Percentiles rank a stretch among this genome's conserved stretches.
Evolutionary conservation across 2,888 invertebrate species (phyloP).

Genomic region (Drosophila setosimentum): DNA sequence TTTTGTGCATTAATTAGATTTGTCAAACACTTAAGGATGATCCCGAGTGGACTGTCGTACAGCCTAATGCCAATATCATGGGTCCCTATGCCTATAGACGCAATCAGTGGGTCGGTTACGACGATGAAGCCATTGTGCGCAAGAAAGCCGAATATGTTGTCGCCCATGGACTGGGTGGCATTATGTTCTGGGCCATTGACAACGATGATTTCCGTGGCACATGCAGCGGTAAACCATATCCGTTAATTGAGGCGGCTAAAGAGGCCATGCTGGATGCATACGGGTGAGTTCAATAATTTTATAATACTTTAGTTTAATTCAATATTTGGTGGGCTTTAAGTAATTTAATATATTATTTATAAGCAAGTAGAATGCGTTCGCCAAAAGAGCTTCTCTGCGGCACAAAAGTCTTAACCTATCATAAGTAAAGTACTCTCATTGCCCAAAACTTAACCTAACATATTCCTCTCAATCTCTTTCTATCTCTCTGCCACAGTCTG

Average conservation of each 20-base stretch:
- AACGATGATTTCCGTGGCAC: conserved; percentile 97
- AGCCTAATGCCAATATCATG: conserved; percentile 93
- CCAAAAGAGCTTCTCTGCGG: not conserved
- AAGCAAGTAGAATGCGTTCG: not conserved
- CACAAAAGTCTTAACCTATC: not conserved
- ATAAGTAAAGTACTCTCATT: not conserved
- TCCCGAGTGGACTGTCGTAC: conserved; percentile 91
- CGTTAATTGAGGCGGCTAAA: conserved; percentile 95
- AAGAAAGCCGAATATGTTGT: conserved; percentile 94
- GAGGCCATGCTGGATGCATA: conserved; percentile 90
- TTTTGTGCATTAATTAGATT: conserved; percentile 87
- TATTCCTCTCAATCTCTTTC: not conserved
- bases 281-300: conserved; percentile 86
- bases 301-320: not conserved
- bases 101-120: conserved; percentile 97
- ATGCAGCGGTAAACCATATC: conserved; percentile 94
- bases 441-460: not conserved
- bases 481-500: conserved; percentile 56
- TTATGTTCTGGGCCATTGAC: conserved; percentile 90
- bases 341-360: not conserved
- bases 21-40: conserved; percentile 92
- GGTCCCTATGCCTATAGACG: conserved; percentile 95
- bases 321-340: not conserved
- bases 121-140: conserved; percentile 93
- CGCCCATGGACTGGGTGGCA: conserved; percentile 93